Conservation (phyloP, 2,888 invertebrate species). For the Nyleta sp. region DNA sequence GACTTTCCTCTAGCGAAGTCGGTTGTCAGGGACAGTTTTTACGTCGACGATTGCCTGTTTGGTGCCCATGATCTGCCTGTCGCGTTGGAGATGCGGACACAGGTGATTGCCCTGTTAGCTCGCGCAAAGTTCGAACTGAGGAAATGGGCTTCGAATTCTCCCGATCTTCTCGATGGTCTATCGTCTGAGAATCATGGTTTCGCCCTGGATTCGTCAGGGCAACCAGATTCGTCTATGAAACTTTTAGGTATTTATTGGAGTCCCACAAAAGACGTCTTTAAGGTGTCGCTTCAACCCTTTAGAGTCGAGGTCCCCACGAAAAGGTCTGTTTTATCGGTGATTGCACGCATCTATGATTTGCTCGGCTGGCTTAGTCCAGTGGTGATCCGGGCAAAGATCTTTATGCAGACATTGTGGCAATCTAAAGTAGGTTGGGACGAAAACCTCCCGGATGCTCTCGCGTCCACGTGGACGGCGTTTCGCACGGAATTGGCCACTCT, state of each 20-base stretch:
- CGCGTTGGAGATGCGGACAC: not conserved
- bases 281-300: not conserved
- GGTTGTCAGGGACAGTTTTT: slow-evolving; percentile 5
- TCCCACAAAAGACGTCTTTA: not conserved
- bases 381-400: not conserved
- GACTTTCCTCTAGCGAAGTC: slow-evolving; percentile 17
- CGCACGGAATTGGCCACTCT: not conserved
- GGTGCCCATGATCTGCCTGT: slow-evolving; percentile 10
- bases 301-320: not conserved
- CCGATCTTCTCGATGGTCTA: slow-evolving; percentile 2
- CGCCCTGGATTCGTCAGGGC: not conserved
- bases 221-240: not conserved
- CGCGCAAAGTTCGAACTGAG: slow-evolving; percentile 32
- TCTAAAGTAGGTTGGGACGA: not conserved
- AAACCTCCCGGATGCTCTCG: not conserved
- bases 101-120: slow-evolving; percentile 19
- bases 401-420: not conserved
- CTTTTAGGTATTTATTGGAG: not conserved
- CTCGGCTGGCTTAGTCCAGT: not conserved
- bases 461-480: not conserved
- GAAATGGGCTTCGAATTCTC: slow-evolving; percentile 45
- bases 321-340: not conserved
- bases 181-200: slow-evolving; percentile 15
- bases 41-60: slow-evolving; percentile 42
- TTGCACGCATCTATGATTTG: not conserved